Evolutionary conservation across 2,888 invertebrate species (phyloP), one percentile per base, ranked within the genome.

Genomic region (Drosophila sordidula): DNA sequence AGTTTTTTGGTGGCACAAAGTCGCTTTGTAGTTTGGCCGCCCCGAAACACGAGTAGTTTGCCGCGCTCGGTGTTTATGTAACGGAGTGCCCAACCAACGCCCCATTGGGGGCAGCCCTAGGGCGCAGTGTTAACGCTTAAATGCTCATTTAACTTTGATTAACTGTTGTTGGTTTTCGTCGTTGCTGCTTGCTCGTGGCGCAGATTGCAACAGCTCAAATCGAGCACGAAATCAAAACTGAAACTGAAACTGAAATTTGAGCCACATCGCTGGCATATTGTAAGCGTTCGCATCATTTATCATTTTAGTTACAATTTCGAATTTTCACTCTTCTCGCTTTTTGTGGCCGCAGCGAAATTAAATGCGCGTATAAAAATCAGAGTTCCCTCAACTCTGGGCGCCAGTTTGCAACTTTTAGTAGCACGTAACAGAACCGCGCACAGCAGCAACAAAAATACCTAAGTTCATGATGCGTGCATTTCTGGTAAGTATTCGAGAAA

Each of bases 391-490:
- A 56, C 59, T 44, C 46, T 58, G n/a, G 44, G 38, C 49, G 69
- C n/a, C 82, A 83, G 83, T 83, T 81, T 57, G 64, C 50, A 41
- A 70, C 61, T 56, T 70, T 57, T 41, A 18, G 65, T 62, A 58
- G 78, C 58, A 42, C 52, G 47, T 52, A 62, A 38, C 69, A 67
- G 75, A 69, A 50, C 66, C 62, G 38, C 16, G 26, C 12, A 26
- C 67, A 45, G 46, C 26, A 41, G 22, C 52, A 45, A 42, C 47
- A 38, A 34, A 42, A 50, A 22, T 52, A 42, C 39, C 47, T 38
- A 62, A 45, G 56, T 41, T 29, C 55, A 87, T 70, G 75, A 98
- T 85, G 99, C 99, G 99, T 78, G 84, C 80, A 80, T 75, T 90
- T 76, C 41, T 90, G 82, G 89, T 90, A 72, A 84, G 86, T 65